Percentiles rank a stretch among this genome's conserved stretches.
These are phyloP conservation scores for Trimorus sp. DNA, from an alignment of 2,888 invertebrate species.

Conservation along the genomic window DNA sequence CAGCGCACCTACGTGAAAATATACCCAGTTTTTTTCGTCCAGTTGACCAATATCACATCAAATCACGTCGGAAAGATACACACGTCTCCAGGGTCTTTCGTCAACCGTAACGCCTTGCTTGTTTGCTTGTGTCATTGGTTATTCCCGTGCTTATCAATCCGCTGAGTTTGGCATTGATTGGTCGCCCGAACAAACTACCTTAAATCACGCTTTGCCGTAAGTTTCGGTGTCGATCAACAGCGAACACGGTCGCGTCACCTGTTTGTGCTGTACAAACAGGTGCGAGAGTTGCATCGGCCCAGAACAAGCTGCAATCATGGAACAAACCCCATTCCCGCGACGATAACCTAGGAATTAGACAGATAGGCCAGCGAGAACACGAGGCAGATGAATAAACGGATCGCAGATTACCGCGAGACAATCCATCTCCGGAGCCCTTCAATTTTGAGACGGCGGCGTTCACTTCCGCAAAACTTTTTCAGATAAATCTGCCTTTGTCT, in stretches of 20 bases:
- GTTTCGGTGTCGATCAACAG: conserved; percentile 50
- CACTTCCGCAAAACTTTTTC: conserved; percentile 53
- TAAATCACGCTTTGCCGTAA: conserved; percentile 53
- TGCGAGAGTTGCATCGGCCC: conserved; percentile 63
- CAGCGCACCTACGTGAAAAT: too few species aligned
- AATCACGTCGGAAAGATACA: too few species aligned
- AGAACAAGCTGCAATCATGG: conserved; percentile 69
- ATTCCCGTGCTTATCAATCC: conserved; percentile 45
- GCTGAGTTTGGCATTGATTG: conserved; percentile 48
- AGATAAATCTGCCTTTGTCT: conserved; percentile 48
- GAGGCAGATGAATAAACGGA: conserved; percentile 64
- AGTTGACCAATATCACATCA: too few species aligned
- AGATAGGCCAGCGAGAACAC: conserved; percentile 59
- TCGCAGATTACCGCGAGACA: conserved; percentile 49
- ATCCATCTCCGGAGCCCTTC: conserved; percentile 58
- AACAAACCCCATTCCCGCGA: conserved; percentile 58
- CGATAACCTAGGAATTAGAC: conserved; percentile 68
- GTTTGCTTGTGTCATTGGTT: too few species aligned
- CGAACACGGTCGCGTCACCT: conserved; percentile 62
- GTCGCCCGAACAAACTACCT: conserved; percentile 37
- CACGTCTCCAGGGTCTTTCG: too few species aligned
- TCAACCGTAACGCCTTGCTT: too few species aligned
- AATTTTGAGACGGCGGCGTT: conserved; percentile 52
- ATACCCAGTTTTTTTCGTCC: too few species aligned
- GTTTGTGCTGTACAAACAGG: conserved; percentile 72